Percentiles rank a stretch among this genome's conserved stretches.
phyloP scores from a whole-genome alignment of 2,797 vertebrate species.

The Peromyscus attwateri region DNA sequence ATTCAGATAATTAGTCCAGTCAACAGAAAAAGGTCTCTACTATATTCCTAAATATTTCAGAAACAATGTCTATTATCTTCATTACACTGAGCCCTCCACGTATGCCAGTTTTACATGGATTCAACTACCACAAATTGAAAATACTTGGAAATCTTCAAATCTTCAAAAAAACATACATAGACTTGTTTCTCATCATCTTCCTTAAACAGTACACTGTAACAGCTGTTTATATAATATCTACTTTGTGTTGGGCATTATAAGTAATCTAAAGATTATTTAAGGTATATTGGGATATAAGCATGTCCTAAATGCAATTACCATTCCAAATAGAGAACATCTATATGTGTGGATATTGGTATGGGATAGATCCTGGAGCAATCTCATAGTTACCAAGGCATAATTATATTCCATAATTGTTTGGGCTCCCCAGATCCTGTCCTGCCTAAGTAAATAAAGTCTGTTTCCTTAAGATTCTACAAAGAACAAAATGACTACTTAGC shows the following conservation, averaged over 20 bases:
- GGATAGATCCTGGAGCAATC: not conserved
- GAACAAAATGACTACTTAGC: constrained; percentile 41
- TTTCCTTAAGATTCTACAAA: constrained; percentile 62
- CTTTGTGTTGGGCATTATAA: not conserved
- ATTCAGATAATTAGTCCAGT: constrained; percentile 1
- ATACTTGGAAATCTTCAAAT: not conserved
- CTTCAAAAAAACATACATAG: no score
- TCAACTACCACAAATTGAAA: not conserved
- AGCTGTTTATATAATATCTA: not conserved
- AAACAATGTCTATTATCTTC: constrained; percentile 10
- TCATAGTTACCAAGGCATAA: not conserved
- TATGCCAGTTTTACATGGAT: not conserved
- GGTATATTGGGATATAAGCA: not conserved
- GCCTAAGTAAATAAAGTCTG: not conserved
- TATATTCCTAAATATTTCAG: constrained; percentile 3
- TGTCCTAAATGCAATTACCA: not conserved
- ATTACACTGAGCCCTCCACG: not conserved
- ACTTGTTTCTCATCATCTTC: not conserved
- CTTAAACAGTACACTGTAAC: not conserved
- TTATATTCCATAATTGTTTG: not conserved
- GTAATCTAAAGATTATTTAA: not conserved
- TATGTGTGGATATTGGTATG: not conserved
- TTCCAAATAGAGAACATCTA: not conserved
- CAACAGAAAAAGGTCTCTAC: not conserved
- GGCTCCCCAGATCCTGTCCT: not conserved